Conservation (phyloP, 2,113 vertebrate species). For the Colossoma macropomum region DNA sequence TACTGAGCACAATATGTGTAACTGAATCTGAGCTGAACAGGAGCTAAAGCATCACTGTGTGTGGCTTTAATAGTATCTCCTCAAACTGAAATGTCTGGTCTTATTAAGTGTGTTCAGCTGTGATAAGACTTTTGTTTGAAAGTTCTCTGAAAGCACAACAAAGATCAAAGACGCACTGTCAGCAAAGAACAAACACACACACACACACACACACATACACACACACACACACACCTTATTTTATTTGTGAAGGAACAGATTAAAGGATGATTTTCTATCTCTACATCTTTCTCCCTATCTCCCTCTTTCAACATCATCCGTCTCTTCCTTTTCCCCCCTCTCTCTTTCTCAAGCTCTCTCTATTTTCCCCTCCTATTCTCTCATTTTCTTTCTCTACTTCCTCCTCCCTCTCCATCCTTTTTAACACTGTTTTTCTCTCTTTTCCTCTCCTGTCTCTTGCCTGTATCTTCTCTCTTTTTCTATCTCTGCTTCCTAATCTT, state of each 20-base stretch:
- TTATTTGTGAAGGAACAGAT: too few species aligned
- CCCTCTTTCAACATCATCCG: not conserved
- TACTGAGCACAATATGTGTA: too few species aligned
- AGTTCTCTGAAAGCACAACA: not conserved
- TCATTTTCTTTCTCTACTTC: too few species aligned
- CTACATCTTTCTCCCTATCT: not conserved
- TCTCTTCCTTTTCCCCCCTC: too few species aligned
- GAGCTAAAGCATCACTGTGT: too few species aligned
- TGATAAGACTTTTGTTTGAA: not conserved
- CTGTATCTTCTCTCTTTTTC: too few species aligned
- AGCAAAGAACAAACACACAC: not conserved
- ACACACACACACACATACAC: not conserved
- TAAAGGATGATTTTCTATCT: not conserved
- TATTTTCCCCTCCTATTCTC: too few species aligned
- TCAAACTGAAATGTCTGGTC: not conserved
- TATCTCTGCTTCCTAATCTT: not conserved
- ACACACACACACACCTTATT: not conserved
- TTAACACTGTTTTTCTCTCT: too few species aligned
- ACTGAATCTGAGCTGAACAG: too few species aligned
- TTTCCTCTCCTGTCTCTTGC: too few species aligned
- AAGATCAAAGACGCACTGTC: not conserved
- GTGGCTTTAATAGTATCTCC: not conserved
- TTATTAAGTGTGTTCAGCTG: not conserved
- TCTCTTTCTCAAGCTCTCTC: too few species aligned
- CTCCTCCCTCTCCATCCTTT: too few species aligned